Percentiles rank a stretch among this genome's conserved stretches.
Conservation (phyloP, 2,888 invertebrate species). For the Lordiphosa andalusiaca region DNA sequence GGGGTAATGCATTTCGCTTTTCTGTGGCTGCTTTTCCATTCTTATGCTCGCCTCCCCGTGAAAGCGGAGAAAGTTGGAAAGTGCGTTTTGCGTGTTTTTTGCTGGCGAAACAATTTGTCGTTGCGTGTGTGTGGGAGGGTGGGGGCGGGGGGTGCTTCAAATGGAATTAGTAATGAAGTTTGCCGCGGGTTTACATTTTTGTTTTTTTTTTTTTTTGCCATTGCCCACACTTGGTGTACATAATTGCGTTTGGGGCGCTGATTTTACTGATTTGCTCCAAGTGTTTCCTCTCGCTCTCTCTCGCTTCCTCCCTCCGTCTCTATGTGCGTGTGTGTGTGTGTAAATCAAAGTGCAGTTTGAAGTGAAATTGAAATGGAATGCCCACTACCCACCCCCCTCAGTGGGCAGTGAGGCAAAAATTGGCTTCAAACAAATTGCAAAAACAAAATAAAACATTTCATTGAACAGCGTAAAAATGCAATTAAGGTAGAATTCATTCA, state of each 20-base stretch:
- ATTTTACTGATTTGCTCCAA: conserved; percentile 37
- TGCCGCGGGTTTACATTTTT: conserved; percentile 26
- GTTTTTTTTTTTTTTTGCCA: no score
- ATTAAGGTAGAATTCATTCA: neutral
- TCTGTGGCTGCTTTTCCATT: no score
- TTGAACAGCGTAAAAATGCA: conserved; percentile 28
- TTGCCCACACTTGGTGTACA: conserved; percentile 13
- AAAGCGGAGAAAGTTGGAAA: conserved; percentile 4
- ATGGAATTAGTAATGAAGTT: conserved; percentile 52
- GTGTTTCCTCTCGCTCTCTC: conserved; percentile 5
- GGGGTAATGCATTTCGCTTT: no score
- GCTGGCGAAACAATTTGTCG: neutral
- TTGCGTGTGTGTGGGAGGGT: conserved; percentile 8
- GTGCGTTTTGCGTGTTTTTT: conserved; percentile 2
- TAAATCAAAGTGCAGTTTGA: conserved; percentile 28
- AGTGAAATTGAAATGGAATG: conserved; percentile 32
- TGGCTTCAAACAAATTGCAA: conserved; percentile 19
- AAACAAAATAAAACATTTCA: conserved; percentile 41
- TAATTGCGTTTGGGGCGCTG: conserved; percentile 39
- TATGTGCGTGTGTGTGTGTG: no score
- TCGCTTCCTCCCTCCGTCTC: no score
- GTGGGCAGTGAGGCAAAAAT: neutral
- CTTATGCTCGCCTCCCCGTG: neutral
- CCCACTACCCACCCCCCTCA: conserved; percentile 8
- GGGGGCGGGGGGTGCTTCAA: conserved; percentile 29